Conservation (phyloP, 2,113 vertebrate species). For the Rhynchomys soricoides region DNA sequence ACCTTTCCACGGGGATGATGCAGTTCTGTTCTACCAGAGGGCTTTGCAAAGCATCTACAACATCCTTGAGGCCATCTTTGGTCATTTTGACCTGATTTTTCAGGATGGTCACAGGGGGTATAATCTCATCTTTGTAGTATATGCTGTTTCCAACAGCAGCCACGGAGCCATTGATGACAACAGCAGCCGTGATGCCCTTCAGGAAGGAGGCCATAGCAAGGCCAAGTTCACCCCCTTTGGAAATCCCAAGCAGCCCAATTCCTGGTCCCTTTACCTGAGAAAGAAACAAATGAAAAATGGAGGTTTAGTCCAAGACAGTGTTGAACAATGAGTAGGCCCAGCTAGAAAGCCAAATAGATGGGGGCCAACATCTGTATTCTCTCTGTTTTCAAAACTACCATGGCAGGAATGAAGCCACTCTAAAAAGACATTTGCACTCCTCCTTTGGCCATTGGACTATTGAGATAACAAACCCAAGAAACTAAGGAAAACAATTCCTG, state of each 20-base stretch:
- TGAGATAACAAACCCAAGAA: not conserved
- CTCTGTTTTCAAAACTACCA: not conserved
- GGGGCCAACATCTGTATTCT: not conserved
- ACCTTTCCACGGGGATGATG: conserved; percentile 90
- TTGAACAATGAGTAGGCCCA: not conserved
- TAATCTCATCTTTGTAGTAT: conserved; percentile 84
- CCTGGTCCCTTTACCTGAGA: conserved; percentile 87
- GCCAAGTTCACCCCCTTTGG: conserved; percentile 91
- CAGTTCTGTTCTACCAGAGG: conserved; percentile 84
- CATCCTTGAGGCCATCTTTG: conserved; percentile 83
- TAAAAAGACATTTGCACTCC: not conserved
- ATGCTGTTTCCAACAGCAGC: conserved; percentile 83
- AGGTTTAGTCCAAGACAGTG: not conserved
- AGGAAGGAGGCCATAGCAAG: conserved; percentile 92
- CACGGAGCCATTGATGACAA: conserved; percentile 87
- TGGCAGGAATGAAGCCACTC: not conserved
- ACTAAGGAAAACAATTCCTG: not conserved
- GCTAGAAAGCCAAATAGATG: too few species aligned
- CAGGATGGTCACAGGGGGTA: conserved; percentile 81
- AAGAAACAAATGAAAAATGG: not conserved
- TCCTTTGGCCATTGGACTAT: not conserved
- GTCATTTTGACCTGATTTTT: not conserved
- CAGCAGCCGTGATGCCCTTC: conserved; percentile 88
- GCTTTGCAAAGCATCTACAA: conserved; percentile 84
- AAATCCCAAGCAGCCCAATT: conserved; percentile 91